These are phyloP conservation scores for Uria aalge DNA, from an alignment of 2,113 vertebrate genomes.

Conservation along the genomic window DNA sequence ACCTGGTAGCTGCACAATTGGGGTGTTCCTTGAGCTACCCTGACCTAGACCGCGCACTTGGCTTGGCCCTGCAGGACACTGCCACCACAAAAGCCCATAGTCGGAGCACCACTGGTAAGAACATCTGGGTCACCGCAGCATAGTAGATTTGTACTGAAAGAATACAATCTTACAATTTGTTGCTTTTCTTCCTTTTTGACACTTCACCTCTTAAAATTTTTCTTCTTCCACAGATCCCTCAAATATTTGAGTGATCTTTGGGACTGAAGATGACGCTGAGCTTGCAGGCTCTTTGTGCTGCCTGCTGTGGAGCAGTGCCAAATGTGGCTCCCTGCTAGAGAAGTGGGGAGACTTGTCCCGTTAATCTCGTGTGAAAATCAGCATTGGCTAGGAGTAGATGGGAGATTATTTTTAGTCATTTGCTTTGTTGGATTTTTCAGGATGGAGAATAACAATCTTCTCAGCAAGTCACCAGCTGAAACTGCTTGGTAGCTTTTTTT, in stretches of 20 bases:
- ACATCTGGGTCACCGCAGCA: rapidly evolving
- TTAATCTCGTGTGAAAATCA: background rate
- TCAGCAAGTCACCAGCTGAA: background rate
- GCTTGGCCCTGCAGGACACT: background rate
- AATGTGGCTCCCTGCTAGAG: rapidly evolving
- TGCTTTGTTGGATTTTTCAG: background rate
- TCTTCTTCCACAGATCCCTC: background rate
- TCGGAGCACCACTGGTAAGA: background rate
- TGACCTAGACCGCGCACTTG: background rate
- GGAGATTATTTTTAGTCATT: background rate
- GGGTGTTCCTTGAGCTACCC: background rate
- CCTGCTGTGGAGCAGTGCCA: background rate
- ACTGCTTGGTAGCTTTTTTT: background rate
- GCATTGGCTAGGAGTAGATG: background rate
- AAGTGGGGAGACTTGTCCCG: background rate
- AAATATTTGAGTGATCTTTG: background rate
- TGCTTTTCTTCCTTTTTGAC: background rate
- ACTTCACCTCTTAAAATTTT: background rate
- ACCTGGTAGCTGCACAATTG: background rate
- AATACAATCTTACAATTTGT: background rate
- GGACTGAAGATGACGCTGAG: background rate
- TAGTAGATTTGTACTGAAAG: background rate
- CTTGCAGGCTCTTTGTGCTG: background rate
- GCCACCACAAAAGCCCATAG: background rate
- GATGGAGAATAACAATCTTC: background rate